Base-by-base conservation (phyloP, 2,888 invertebrate genomes). In the Euzophera pinguis region DNA sequence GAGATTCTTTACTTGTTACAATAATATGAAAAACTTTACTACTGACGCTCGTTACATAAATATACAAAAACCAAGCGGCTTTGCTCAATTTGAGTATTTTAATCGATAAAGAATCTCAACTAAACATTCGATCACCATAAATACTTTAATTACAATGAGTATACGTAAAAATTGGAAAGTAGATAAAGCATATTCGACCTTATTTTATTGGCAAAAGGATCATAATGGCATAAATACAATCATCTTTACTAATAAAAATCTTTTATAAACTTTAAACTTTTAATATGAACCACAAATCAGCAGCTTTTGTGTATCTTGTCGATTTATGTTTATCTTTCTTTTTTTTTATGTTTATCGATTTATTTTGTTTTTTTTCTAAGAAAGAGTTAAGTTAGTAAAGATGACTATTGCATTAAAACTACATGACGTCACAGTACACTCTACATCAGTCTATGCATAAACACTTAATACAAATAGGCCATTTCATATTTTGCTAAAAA, bases 391-490 rank as follows among this genome's bases (percentile, higher is more conserved):
- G 32, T 32, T 32, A 22, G 5, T 22, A 32, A 32, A 32, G 10
- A 32, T 32, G 7, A 32, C 32, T 32, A 4, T 32, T 2, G 32
- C 3, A 32, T 32, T 50, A 58, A 47, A 51, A 34, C 38, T 53
- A 50, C 47, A 49, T 53, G 49, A 32, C 38, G 32, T 55, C 53
- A 57, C 53, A 57, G 42, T 62, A 58, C 50, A 50, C 41, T 34
- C 50, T 71, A 72, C 59, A 63, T 77, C 80, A 81, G 76, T 81
- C 78, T 78, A 76, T 74, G 60, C 67, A 66, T 58, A 69, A 75
- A 71, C 69, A 75, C 74, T 75, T 77, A 77, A 64, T 64, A 71
- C 73, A 69, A 68, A 70, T 81, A 82, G 82, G 82, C 81, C 82
- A 62, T 71, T 62, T 58, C 14, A 50, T 41, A 41, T 32, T 37